phyloP scores from a whole-genome alignment of 2,113 vertebrate genomes.

The Hystrix brachyura region DNA sequence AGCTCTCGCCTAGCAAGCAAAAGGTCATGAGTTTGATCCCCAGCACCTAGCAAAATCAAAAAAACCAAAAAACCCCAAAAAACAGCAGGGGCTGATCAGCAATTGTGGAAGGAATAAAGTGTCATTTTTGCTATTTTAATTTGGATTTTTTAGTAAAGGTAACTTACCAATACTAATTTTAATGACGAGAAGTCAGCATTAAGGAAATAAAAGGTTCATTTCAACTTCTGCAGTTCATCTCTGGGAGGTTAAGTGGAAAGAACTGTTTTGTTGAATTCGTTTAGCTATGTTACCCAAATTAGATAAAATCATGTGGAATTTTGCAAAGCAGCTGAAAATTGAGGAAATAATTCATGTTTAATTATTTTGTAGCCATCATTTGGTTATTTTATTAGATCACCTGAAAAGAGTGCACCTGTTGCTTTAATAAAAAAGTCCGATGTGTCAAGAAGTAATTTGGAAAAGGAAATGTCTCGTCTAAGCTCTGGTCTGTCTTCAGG shows the following conservation, averaged over 20 bases:
- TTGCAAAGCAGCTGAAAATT: conserved; percentile 49
- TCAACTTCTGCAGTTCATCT: background rate
- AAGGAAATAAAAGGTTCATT: conserved; percentile 10
- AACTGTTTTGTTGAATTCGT: conserved; percentile 33
- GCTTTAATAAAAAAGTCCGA: conserved; percentile 91
- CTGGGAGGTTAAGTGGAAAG: conserved; percentile 18
- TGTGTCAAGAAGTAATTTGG: conserved; percentile 76
- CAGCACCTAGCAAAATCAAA: too few relatives aligned
- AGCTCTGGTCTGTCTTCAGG: conserved; percentile 67
- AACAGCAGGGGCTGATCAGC: background rate
- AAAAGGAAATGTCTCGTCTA: conserved; percentile 76
- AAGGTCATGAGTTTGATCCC: too few relatives aligned
- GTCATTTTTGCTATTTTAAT: conserved; percentile 23
- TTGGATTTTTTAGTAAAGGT: conserved; percentile 26
- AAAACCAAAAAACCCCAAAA: too few relatives aligned
- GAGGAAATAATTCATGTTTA: conserved; percentile 58
- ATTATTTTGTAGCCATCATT: conserved; percentile 94
- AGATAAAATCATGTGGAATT: background rate
- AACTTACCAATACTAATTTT: background rate
- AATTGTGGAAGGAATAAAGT: background rate
- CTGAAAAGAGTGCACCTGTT: conserved; percentile 95
- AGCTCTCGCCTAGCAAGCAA: too few relatives aligned
- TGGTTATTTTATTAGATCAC: conserved; percentile 96
- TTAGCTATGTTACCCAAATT: conserved; percentile 12
- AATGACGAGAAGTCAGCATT: conserved; percentile 15